phyloP scores from a whole-genome alignment of 2,113 vertebrate genomes.

The Psettodes erumei region DNA sequence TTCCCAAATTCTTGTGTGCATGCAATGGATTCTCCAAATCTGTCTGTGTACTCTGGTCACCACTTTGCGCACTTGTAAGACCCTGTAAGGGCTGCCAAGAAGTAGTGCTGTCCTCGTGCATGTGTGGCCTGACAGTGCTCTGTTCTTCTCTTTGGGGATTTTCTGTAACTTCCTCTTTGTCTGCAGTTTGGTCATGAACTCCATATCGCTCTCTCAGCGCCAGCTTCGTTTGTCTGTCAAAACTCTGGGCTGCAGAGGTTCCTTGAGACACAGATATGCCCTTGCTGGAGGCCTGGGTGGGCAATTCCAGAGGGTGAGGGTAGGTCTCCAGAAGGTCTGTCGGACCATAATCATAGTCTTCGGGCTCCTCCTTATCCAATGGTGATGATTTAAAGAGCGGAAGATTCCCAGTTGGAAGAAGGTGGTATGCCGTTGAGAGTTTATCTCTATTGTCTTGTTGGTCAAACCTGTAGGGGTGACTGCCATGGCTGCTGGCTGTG shows the following conservation, averaged over 20 bases:
- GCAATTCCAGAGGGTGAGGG: slow-evolving; percentile 10
- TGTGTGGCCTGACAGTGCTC: slow-evolving; percentile 40
- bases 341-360: slow-evolving; percentile 80
- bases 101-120: slow-evolving; percentile 47
- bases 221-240: slow-evolving; percentile 64
- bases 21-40: slow-evolving; percentile 21
- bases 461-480: slow-evolving; percentile 84
- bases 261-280: slow-evolving; percentile 10
- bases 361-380: slow-evolving; percentile 48
- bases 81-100: slow-evolving; percentile 41
- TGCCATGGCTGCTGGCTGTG: slow-evolving; percentile 55
- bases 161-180: slow-evolving; percentile 61
- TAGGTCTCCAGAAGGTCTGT: slow-evolving; percentile 51
- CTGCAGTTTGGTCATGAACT: slow-evolving; percentile 62
- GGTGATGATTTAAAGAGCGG: slow-evolving; percentile 63
- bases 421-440: slow-evolving; percentile 39
- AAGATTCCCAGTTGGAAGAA: slow-evolving; percentile 50
- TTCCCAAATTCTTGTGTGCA: slow-evolving; percentile 6
- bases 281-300: slow-evolving; percentile 50
- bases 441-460: slow-evolving; percentile 80
- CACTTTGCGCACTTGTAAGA: slow-evolving; percentile 13
- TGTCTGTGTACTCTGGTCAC: slow-evolving; percentile 27
- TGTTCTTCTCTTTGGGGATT: slow-evolving; percentile 37
- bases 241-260: slow-evolving; percentile 22
- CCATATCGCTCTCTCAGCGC: slow-evolving; percentile 74